Conservation (phyloP, 2,797 vertebrate genomes). For the Diceros bicornis region DNA sequence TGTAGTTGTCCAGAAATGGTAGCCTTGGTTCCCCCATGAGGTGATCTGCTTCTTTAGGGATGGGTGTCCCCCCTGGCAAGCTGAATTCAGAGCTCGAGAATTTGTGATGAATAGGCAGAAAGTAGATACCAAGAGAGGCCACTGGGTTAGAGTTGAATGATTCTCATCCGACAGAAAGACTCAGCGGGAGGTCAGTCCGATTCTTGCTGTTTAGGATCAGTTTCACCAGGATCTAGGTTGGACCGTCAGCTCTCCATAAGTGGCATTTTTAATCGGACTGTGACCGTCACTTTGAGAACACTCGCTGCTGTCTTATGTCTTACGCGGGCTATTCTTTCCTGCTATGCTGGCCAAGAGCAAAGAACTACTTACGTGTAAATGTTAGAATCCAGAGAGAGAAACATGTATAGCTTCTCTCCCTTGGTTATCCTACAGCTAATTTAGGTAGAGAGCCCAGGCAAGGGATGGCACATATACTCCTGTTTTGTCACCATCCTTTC, state of each 20-base stretch:
- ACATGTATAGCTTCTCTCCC: background rate
- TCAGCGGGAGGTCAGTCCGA: background rate
- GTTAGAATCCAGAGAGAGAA: background rate
- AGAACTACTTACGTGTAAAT: background rate
- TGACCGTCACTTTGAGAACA: background rate
- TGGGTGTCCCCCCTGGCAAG: background rate
- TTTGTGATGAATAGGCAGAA: background rate
- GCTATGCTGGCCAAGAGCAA: background rate
- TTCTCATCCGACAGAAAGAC: background rate
- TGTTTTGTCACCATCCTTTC: background rate
- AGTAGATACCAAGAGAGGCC: background rate
- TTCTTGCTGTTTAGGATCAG: background rate
- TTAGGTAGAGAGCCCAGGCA: background rate
- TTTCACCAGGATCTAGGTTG: background rate
- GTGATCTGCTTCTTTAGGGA: background rate
- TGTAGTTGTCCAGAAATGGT: background rate
- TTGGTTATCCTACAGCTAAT: background rate
- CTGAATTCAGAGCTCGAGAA: background rate
- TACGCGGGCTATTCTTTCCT: background rate
- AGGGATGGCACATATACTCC: background rate
- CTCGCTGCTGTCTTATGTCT: background rate
- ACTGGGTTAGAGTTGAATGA: background rate
- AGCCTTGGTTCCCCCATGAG: background rate
- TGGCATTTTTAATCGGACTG: background rate
- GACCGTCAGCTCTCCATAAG: background rate